Evolutionary conservation across 1,140 invertebrate genomes (phyloP), one percentile per base, ranked within the genome.

Genomic region (Procambarus clarkii): DNA sequence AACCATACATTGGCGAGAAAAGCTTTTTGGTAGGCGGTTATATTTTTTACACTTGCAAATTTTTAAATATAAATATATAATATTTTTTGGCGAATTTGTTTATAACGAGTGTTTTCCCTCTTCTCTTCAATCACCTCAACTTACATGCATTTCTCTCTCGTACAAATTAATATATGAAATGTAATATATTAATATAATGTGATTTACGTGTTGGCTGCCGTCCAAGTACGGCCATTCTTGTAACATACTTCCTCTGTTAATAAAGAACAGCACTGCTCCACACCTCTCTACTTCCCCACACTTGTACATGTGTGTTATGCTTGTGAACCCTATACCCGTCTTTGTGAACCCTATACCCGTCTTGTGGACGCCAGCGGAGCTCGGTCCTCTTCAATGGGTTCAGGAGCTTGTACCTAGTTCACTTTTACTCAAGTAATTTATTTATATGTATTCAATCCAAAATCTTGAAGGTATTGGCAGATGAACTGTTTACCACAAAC

Each of bases 151-250:
- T 91, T 91, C 76, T 21, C 64, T 84, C 74, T 91, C 82, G 88
- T 91, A 91, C 88, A 91, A 91, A 91, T 85, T 91, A 91, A 91
- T 91, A 91, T 91, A 91, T 91, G 88, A 85, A 91, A 86, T 78
- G 77, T 91, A 91, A 85, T 85, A 85, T 91, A 91, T 85, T 91
- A 91, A 91, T 90, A 91, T 54, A 85, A 91, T 91, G 88, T 85
- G 74, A 79, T 48, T 89, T 78, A 24, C 78, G 4, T 79, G 45
- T 46, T 60, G 46, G 21, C 58, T 7, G 15, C 50, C 80, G 60
- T 71, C 71, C 24, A 9, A n/a, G 18, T 46, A 44, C 44, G 46
- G 64, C 44, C n/a, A 24, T 84, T 48, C 50, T 8, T 91, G 88
- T 91, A 91, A 91, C 88, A 91, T 91, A 91, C 48, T 79, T 21